A percentile compares a stretch with the other conserved stretches of the same genome.
phyloP scores from a whole-genome alignment of 2,797 vertebrate species.

The Enteromius mattozi region DNA sequence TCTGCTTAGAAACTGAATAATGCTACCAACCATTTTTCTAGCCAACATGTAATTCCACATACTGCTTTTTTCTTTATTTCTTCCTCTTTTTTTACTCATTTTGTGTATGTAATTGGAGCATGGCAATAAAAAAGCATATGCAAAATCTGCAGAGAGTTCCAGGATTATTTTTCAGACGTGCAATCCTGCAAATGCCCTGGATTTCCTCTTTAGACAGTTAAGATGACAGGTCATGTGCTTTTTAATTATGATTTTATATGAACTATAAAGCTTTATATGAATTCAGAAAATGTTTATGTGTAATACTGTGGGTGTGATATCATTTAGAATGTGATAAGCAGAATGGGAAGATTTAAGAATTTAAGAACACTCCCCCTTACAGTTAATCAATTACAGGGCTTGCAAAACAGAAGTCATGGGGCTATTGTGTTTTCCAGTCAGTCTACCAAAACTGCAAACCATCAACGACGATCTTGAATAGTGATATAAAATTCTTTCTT shows the following conservation, averaged over 20 bases:
- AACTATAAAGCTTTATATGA: not conserved
- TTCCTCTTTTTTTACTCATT: constrained; percentile 60
- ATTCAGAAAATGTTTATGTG: not conserved
- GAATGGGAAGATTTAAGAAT: not conserved
- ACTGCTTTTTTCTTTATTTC: not conserved
- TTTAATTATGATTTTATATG: not conserved
- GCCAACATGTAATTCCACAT: constrained; percentile 53
- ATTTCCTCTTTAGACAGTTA: constrained; percentile 7
- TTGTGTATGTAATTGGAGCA: constrained; percentile 60
- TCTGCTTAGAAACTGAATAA: constrained; percentile 22
- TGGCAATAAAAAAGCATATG: constrained; percentile 63
- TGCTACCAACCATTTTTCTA: constrained; percentile 51
- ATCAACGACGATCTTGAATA: too few relatives aligned
- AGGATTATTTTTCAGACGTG: not conserved
- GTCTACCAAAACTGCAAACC: not conserved
- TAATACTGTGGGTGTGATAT: not conserved
- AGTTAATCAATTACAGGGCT: not conserved
- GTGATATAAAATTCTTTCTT: not conserved
- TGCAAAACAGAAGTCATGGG: not conserved
- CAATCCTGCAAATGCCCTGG: too few relatives aligned
- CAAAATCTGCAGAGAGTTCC: not conserved
- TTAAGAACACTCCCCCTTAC: not conserved
- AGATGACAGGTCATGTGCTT: constrained; percentile 12
- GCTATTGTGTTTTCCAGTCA: not conserved
- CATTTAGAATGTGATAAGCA: not conserved